Evolutionary conservation across 2,113 vertebrate species (phyloP), one percentile per base, ranked within the genome.

Genomic region (Neotragus moschatus): DNA sequence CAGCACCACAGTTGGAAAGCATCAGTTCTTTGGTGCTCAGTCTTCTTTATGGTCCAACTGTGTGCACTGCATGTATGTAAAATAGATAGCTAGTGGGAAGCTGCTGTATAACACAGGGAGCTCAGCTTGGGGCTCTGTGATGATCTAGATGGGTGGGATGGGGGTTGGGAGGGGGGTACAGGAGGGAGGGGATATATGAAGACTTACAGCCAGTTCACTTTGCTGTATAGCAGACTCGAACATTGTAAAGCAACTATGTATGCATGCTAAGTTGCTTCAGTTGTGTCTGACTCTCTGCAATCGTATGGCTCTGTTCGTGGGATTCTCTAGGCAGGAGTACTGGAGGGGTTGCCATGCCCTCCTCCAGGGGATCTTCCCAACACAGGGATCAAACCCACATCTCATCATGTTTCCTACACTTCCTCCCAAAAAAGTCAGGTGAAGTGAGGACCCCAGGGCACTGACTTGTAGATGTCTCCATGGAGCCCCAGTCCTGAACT

Each of bases 101-200:
- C 9, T 1, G n/a, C n/a, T 39, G 10, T 23, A 6, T 23, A 70
- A 3, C 0, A 39, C 66, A 12, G 19, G 66, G 63, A 36, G n/a
- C 63, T 66, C 63, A 66, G 63, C 63, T 66, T 8, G 0, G n/a
- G 66, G n/a, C 66, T 70, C 66, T 12, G 66, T 39, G n/a, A 39
- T 70, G 66, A 70, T 39, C n/a, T 70, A 23, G 63, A 36, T 0
- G 0, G n/a, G 5, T 39, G 66, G 66, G n/a, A 39, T 36, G 9
- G 19, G 63, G 66, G 5, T 36, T 39, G n/a, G 10, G 63, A 66
- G 8, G 33, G 63, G 17, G 30, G 15, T 4, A 4, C 16, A 19
- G 17, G 19, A 70, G n/a, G n/a, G 63, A 36, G 63, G n/a, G n/a
- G 66, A 39, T 23, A 2, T 11, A 39, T 39, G 66, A 12, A 39